Percentiles rank a stretch among this genome's conserved stretches.
These are phyloP conservation scores for Corythornis madagascariensis DNA, from an alignment of 2,113 vertebrate species.

Conservation along the genomic window DNA sequence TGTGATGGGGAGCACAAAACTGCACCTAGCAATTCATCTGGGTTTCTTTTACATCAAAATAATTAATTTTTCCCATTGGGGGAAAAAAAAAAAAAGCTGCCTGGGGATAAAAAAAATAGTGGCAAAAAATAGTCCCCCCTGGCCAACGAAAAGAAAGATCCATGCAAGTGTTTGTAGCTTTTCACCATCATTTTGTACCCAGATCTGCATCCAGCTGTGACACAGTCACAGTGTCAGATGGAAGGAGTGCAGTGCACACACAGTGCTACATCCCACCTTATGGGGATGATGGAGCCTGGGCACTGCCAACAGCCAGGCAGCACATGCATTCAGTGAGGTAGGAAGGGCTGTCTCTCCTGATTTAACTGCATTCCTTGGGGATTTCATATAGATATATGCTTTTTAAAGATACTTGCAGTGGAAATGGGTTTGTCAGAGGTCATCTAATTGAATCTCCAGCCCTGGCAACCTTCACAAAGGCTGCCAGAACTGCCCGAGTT, in stretches of 20 bases:
- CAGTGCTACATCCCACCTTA: conserved; percentile 40
- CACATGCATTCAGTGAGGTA: conserved; percentile 23
- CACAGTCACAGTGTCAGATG: conserved; percentile 28
- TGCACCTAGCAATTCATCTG: neutral
- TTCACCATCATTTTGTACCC: conserved; percentile 47
- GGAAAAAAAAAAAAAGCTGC: neutral
- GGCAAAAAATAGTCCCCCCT: neutral
- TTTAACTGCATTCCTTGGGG: conserved; percentile 52
- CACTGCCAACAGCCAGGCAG: neutral
- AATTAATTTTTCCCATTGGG: neutral
- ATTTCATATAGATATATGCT: conserved; percentile 22
- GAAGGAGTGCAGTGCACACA: neutral
- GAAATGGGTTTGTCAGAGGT: conserved; percentile 59
- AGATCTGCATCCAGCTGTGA: conserved; percentile 14
- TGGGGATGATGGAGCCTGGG: neutral
- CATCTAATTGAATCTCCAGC: conserved; percentile 66
- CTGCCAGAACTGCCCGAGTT: conserved; percentile 66
- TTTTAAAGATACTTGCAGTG: conserved; percentile 28
- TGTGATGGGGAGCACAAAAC: neutral
- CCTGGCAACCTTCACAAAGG: conserved; percentile 68
- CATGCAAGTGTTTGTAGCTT: conserved; percentile 37
- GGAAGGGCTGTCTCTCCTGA: conserved; percentile 63
- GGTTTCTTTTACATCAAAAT: neutral
- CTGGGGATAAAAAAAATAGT: neutral
- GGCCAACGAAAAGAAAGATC: neutral